Base-by-base conservation (phyloP, 2,888 invertebrate genomes). In the Prosapia bicincta region DNA sequence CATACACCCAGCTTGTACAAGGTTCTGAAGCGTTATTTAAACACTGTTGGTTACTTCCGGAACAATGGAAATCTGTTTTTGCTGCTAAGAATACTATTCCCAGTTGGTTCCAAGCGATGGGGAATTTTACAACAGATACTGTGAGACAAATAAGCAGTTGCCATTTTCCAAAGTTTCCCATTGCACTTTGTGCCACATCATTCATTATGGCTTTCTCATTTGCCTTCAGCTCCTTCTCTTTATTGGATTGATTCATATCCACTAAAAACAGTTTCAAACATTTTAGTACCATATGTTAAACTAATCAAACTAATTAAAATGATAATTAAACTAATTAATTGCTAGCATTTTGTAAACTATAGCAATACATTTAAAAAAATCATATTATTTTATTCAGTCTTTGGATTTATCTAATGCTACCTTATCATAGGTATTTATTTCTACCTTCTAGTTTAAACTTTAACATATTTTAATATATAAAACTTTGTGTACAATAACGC, bases 91-190 rank as follows among this genome's bases (percentile, higher is more conserved):
- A 93, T 76, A 93, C 91, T 78, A 93, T 92, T 78, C 90, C 92
- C 83, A 93, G 87, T 82, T 93, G 93, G 83, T 93, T 93, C 93
- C 93, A 94, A 0, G 93, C 93, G 0, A 92, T 91, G 0, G 93
- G 93, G 82, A 93, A 92, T 84, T 93, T 93, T 73, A 91, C 89
- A 10, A 92, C 85, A 79, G 92, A 91, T 54, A 93, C 89, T 0
- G 91, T 88, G 69, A 89, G 85, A 80, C 92, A 92, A 71, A 93
- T 88, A 86, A 90, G 88, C 78, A 93, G 87, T 82, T 94, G 93
- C 92, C 93, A 94, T 82, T 88, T 88, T 5, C 93, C 92, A 75
- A 93, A 88, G 30, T 89, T 88, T 0, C 93, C 93, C 79, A 93
- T 91, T 3, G 90, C 88, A 80, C 88, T 89, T 43, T 92, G 89